Evolutionary conservation across 2,888 invertebrate species (phyloP).

Genomic region (Entomobrya multifasciata): DNA sequence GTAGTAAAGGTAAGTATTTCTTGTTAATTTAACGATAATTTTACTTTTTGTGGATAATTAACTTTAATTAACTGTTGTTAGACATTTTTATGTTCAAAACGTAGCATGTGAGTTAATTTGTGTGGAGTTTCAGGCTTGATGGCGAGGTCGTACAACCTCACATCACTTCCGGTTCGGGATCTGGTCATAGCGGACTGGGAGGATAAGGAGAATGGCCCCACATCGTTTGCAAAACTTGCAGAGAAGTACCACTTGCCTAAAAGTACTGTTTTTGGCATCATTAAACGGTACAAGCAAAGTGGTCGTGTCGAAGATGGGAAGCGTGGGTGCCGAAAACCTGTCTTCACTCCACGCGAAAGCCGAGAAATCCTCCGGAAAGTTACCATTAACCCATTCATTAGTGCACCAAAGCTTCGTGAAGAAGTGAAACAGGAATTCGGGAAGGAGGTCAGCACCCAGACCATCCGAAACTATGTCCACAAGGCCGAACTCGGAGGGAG

Average conservation of each 20-base stretch:
- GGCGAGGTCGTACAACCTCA: no score
- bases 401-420: background rate
- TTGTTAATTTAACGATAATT: no score
- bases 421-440: background rate
- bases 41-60: no score
- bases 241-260: background rate
- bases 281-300: background rate
- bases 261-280: background rate
- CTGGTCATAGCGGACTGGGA: background rate
- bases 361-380: background rate
- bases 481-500: background rate
- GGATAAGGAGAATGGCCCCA: background rate
- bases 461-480: background rate
- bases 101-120: no score
- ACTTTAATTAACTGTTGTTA: no score
- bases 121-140: no score
- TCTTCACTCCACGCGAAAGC: background rate
- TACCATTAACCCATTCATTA: background rate
- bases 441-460: background rate
- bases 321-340: no score
- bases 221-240: background rate
- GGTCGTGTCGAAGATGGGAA: background rate
- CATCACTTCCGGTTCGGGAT: no score
- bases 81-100: no score
- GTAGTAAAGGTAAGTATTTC: no score